phyloP scores from a whole-genome alignment of 2,888 invertebrate species.

The Netelia inedita region DNA sequence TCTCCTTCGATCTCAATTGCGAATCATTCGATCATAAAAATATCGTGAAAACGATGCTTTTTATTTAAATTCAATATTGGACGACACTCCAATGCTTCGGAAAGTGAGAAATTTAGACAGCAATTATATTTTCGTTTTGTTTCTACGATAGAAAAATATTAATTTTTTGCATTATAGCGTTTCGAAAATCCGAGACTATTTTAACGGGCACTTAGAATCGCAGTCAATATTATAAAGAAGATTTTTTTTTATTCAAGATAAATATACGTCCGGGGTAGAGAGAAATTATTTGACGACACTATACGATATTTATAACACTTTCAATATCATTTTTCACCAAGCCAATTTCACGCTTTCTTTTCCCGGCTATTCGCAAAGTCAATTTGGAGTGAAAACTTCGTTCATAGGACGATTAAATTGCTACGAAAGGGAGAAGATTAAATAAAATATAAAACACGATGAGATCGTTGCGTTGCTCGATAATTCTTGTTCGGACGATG shows the following conservation, averaged over 20 bases:
- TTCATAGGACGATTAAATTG: background rate
- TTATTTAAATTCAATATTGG: too few species aligned
- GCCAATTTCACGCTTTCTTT: background rate
- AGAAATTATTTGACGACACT: background rate
- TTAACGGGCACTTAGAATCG: too few species aligned
- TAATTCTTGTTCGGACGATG: conserved; percentile 16
- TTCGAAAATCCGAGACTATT: too few species aligned
- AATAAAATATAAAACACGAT: background rate
- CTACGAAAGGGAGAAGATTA: background rate
- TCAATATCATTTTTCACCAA: background rate
- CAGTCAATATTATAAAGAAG: too few species aligned
- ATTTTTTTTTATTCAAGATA: background rate
- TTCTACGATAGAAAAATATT: too few species aligned
- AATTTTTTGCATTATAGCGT: too few species aligned
- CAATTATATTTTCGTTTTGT: too few species aligned
- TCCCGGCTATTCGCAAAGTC: background rate
- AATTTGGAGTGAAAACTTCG: background rate
- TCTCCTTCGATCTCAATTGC: background rate
- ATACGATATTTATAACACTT: background rate
- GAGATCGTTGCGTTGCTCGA: background rate
- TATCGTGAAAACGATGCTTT: too few species aligned
- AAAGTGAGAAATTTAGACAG: too few species aligned
- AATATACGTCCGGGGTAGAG: background rate
- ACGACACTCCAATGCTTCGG: too few species aligned
- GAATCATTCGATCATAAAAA: background rate